These are phyloP conservation scores for Thunnus thynnus DNA, from an alignment of 2,113 vertebrate species.

Conservation along the genomic window DNA sequence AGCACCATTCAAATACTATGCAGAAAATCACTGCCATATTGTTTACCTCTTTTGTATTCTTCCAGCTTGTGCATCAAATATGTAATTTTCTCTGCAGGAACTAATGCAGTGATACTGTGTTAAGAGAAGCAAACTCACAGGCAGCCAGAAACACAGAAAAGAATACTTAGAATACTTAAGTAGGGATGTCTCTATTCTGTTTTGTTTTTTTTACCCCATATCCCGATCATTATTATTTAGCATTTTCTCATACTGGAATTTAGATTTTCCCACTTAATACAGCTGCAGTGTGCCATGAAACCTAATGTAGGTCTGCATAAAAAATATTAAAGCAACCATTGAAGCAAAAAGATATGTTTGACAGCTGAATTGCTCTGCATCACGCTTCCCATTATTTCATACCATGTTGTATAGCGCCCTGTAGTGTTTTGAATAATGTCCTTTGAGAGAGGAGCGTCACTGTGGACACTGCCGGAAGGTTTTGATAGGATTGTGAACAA, in stretches of 20 bases:
- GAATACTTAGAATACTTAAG: constrained; percentile 11
- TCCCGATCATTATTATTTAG: not conserved
- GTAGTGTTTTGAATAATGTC: not conserved
- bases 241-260: not conserved
- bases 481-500: not conserved
- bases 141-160: constrained; percentile 25
- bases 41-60: constrained; percentile 53
- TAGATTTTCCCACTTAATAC: not conserved
- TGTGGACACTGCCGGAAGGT: not conserved
- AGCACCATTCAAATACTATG: constrained; percentile 22
- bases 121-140: constrained; percentile 52
- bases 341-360: not conserved
- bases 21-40: constrained; percentile 47
- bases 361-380: not conserved
- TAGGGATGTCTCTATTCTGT: not conserved
- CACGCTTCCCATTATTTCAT: not conserved
- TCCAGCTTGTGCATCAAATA: constrained; percentile 33
- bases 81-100: constrained; percentile 66
- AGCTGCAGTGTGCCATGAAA: not conserved
- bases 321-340: not conserved
- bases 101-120: constrained; percentile 37
- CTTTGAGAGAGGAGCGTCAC: not conserved
- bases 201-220: not conserved
- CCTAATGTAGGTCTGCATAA: not conserved
- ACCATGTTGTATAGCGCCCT: not conserved